Base-by-base conservation (phyloP, 2,888 invertebrate species). In the Epiblema foenella region DNA sequence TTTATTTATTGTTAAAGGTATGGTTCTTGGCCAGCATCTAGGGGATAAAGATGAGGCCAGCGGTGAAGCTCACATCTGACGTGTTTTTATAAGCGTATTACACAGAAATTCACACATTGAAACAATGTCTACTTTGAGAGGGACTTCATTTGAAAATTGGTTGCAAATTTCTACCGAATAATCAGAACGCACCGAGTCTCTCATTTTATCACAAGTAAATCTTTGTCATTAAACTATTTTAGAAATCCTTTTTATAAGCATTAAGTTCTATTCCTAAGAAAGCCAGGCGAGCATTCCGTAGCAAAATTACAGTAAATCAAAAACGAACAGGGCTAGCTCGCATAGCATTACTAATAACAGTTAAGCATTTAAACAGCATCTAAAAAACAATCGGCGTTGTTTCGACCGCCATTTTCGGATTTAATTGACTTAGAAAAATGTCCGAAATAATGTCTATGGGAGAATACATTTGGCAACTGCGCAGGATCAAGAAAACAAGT, bases 361-460 rank as follows among this genome's bases (percentile, higher is more conserved):
- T 81, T 77, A 86, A 85, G 82, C 82, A 87, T 88, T 86, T 82
- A 82, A 85, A 84, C 83, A 74, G 77, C 74, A 76, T 73, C 70
- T 74, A 76, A 81, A 79, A 82, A 85, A 84, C 82, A 77, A 78
- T 74, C 71, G 74, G 60, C 70, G 66, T 54, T 79, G 81, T 78
- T 74, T 78, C 81, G 75, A 74, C 76, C 79, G 86, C 87, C 85
- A 85, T 86, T 78, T 87, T 86, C 75, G 82, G 79, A 87, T 87
- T 88, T 90, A 91, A 90, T 91, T 89, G 89, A 88, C 87, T 89
- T 87, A 85, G 86, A 90, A 89, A 89, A 85, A 83, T 83, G 79
- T 77, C 74, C 73, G 76, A 75, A 75, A 73, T 78, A 79, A 77
- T 77, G 75, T 49, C 56, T 67, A 60, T 67, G 67, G 70, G 64